Evolutionary conservation across 2,888 invertebrate species (phyloP), one percentile per base, ranked within the genome.

Genomic region (Watsonalla binaria): DNA sequence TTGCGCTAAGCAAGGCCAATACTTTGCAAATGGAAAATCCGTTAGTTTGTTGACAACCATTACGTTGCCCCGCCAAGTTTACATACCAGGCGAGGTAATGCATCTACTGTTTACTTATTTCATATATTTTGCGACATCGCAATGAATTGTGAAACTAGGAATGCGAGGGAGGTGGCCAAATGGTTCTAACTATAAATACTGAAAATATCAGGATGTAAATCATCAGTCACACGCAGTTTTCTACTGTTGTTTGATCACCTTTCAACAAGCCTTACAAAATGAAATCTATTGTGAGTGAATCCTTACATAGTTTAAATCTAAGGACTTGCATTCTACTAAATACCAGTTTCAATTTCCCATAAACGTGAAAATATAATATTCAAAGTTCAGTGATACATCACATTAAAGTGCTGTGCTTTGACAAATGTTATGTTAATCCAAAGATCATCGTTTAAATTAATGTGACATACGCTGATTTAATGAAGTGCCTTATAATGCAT

Each of bases 71-170:
- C 68, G 73, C 71, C 65, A 68, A 80, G 80, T 81, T 84, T 78
- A 81, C 87, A 82, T 84, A 85, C 78, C 73, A 75, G 73, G 71
- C 79, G 81, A 84, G 86, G 85, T 86, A 86, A 89, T 87, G 87
- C 80, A 84, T 74, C 74, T 73, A 79, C 74, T 90, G 84, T 90
- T 90, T 89, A 85, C 89, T 80, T 84, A 87, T 88, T 86, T 88
- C 86, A 87, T 87, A 79, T 78, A 86, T 82, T 87, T 88, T 84
- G 80, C 84, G 85, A 83, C 84, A 85, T 76, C 78, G 73, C 77
- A 76, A 78, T 76, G 78, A 68, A 80, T 85, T 86, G 82, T 78
- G 86, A 82, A 85, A 87, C 75, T 74, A 78, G 76, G 71, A 82
- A 69, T 74, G 75, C 65, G 74, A 42, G 75, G 80, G 87, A 81